Evolutionary conservation across 1,140 invertebrate genomes (phyloP), one percentile per base, ranked within the genome.

Genomic region (Tetragonula clypearis): DNA sequence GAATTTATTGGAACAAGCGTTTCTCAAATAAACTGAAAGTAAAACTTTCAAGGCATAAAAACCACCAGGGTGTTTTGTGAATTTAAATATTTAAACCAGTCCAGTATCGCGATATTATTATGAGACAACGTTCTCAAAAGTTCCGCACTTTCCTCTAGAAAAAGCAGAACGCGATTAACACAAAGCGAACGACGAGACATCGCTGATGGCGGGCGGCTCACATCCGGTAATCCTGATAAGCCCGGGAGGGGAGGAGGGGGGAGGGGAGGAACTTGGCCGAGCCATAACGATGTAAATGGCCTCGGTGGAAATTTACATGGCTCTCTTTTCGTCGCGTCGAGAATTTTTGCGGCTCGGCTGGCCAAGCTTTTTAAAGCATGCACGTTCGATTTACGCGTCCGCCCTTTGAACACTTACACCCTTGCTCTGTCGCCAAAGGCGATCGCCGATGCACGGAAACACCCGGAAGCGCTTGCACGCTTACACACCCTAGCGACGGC

Each of bases 401-500:
- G n/a, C 41, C 55, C 66, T 84, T 84, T 71, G 82, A 60, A 79
- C 81, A 30, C 21, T 2, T 17, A 49, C 9, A 14, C 23, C 41
- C 8, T 49, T 49, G 6, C 8, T 62, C 11, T 60, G 55, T 84
- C 49, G 66, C 75, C 66, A 71, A 79, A 79, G 82, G 82, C 76
- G 58, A 56, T 73, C 56, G 76, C 19, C 68, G 77, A 79, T 55
- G 49, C 75, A 49, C 35, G 74, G 74, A 23, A 78, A 84, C 75
- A 71, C 82, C 82, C 76, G 82, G 82, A 84, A 84, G 77, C 68
- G 75, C 14, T 58, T 19, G 62, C 81, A 65, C 41, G 82, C 75
- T 84, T 55, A 55, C 56, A 79, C 30, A 19, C 65, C 21, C 58
- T n/a, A 53, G n/a, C 74, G 56, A 21, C 65, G 9, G 26, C 26